Evolutionary conservation across 92 coral and sea anemone genomes (phyloP), one percentile per base, ranked within the genome.

Genomic region (Heliopora coerulea): DNA sequence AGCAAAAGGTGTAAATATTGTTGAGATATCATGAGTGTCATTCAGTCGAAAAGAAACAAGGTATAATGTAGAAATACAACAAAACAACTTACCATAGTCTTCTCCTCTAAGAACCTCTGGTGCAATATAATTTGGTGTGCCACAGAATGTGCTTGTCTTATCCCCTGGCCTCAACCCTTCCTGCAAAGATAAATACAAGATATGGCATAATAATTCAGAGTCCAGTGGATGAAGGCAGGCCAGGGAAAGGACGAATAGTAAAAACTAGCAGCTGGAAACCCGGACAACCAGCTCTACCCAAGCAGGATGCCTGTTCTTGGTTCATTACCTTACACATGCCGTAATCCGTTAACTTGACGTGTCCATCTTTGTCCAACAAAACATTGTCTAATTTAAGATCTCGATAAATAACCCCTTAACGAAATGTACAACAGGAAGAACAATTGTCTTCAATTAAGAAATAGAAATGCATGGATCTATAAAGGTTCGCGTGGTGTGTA

Each of bases 91-190:
- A 95, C 99, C 99, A 73, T 95, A 95, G 49, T 95, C 99, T 57
- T 95, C 99, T 32, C 99, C 99, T 35, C 99, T 72, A 28, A 95
- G 86, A 46, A 95, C 91, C 72, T 95, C 99, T 12, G 99, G 99
- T 37, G 99, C 99, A 40, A 95, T 95, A 74, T 95, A 95, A 87
- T 95, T 95, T 58, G 99, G 99, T 73, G 99, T 95, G 62, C 99
- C 99, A 80, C 99, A 95, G 68, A 95, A 95, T 5, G 99, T 95
- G 59, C 99, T 95, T 18, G 99, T 95, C 57, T 83, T 83, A 58
- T 95, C 99, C 10, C 99, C 99, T 14, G 99, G 99, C 17, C 99
- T 86, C 23, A 95, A 83, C 1, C 99, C 99, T 72, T 95, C 99
- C 99, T 95, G 23, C n/a, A 20, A 59, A 3, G 59, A 29, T 0